Percentiles rank a stretch among this genome's conserved stretches.
phyloP scores from a whole-genome alignment of 2,797 vertebrate genomes.

The Notoglanidium macrostoma region DNA sequence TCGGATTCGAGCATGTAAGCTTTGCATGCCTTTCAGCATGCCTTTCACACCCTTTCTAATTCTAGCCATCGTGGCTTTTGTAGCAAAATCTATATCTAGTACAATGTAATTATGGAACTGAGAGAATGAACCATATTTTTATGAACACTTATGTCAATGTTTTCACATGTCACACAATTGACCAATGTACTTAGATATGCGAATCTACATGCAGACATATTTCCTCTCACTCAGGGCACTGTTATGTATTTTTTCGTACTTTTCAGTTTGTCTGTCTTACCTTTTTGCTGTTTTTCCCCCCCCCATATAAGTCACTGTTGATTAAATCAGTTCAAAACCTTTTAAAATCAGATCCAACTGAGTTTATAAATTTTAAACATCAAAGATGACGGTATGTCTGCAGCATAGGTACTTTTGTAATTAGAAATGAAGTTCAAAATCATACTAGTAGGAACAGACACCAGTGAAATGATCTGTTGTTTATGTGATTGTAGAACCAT shows the following conservation, averaged over 20 bases:
- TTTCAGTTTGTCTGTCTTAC: background rate
- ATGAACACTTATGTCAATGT: background rate
- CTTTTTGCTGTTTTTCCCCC: background rate
- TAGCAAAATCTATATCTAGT: constrained; percentile 24
- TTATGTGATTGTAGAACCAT: background rate
- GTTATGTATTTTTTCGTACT: background rate
- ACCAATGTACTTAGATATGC: background rate
- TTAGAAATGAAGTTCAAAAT: background rate
- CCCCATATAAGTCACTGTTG: background rate
- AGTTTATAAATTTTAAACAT: background rate
- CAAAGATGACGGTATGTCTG: background rate
- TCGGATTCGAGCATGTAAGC: constrained; percentile 4
- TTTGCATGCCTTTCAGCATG: constrained; percentile 3
- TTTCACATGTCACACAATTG: background rate
- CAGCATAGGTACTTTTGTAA: background rate
- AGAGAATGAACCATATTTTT: background rate
- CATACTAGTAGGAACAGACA: background rate
- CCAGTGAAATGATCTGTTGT: background rate
- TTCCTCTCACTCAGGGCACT: background rate
- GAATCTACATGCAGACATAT: background rate
- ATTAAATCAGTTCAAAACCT: background rate
- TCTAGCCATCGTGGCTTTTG: background rate
- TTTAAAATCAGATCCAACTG: background rate
- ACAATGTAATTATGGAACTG: constrained; percentile 17
- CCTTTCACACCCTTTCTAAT: constrained; percentile 24